Conservation (phyloP, 2,888 invertebrate genomes). For the Drosophila vallismaia region DNA sequence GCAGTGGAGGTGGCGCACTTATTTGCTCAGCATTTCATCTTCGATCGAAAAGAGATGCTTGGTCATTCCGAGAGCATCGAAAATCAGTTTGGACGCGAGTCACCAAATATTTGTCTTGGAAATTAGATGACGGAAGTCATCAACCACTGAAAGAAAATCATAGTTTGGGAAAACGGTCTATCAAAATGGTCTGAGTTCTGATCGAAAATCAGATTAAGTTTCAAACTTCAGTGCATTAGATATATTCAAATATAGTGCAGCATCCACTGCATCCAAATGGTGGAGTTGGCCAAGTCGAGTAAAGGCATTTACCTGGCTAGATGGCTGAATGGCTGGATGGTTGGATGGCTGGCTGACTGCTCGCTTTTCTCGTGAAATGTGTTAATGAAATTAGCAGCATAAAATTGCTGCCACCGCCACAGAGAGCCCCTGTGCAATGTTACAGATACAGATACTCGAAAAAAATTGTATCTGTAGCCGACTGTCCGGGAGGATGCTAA, state of each 20-base stretch:
- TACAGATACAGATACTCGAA: conserved; percentile 58
- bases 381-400: conserved; percentile 81
- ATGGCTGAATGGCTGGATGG: too few species aligned
- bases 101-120: conserved; percentile 60
- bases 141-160: conserved; percentile 17
- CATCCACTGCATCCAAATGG: conserved; percentile 21
- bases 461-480: conserved; percentile 54
- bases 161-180: background rate
- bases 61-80: conserved; percentile 5
- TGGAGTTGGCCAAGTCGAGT: conserved; percentile 21
- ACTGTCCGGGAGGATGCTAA: conserved; percentile 58
- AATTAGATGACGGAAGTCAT: conserved; percentile 52
- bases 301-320: conserved; percentile 53
- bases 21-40: conserved; percentile 56
- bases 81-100: conserved; percentile 52
- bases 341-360: conserved; percentile 16
- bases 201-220: background rate
- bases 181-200: background rate
- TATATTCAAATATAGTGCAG: conserved; percentile 30
- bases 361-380: conserved; percentile 62
- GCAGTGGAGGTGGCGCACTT: conserved; percentile 61
- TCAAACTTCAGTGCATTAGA: conserved; percentile 19
- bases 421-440: conserved; percentile 51
- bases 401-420: conserved; percentile 57
- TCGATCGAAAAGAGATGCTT: conserved; percentile 5